A percentile compares a stretch with the other conserved stretches of the same genome.
Evolutionary conservation across 1,140 invertebrate genomes (phyloP).

Genomic region (Metaphire vulgaris): DNA sequence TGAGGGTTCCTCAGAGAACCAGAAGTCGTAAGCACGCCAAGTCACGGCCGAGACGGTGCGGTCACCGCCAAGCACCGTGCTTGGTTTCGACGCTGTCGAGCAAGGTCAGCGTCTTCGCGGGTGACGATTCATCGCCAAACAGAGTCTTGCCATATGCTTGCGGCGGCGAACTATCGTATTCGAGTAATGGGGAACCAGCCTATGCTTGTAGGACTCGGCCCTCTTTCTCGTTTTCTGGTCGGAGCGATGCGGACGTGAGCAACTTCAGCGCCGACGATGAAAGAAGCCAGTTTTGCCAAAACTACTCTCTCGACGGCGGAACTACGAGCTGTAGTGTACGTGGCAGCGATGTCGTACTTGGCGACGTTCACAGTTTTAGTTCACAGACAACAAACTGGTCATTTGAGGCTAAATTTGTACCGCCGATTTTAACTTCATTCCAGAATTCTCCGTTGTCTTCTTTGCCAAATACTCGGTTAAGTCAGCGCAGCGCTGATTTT

Average conservation of each 20-base stretch:
- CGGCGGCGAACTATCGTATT: not conserved
- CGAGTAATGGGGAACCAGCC: not conserved
- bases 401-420: not conserved
- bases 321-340: not conserved
- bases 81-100: not conserved
- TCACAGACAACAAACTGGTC: not conserved
- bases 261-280: not conserved
- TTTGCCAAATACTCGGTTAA: not conserved
- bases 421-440: not conserved
- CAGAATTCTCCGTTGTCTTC: not conserved
- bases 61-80: not conserved
- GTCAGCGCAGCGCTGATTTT: not conserved
- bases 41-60: not conserved
- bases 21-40: not conserved
- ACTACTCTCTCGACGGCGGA: not conserved
- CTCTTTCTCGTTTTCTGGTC: not conserved
- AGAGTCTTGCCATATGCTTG: not conserved
- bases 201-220: not conserved
- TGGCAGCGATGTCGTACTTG: not conserved
- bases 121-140: not conserved
- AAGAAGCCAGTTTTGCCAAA: not conserved
- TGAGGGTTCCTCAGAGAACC: not conserved
- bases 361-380: not conserved
- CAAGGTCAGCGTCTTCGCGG: not conserved
- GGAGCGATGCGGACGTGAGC: not conserved